These are phyloP conservation scores for Eilema griseolum DNA, from an alignment of 2,888 invertebrate genomes.

Conservation along the genomic window DNA sequence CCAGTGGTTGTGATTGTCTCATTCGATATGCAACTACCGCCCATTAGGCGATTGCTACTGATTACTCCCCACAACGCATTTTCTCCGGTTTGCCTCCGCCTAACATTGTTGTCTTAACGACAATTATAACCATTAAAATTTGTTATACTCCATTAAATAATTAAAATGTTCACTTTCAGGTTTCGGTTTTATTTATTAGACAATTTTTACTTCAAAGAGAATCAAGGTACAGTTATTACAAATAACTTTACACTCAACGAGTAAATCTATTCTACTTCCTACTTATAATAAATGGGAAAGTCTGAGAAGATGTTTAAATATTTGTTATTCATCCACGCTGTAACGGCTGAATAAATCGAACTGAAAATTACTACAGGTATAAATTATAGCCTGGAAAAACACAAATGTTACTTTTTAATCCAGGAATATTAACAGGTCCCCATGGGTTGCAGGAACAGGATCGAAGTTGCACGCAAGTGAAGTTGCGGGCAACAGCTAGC, in stretches of 20 bases:
- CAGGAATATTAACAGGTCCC: too few relatives aligned
- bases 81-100: constrained; percentile 72
- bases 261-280: background rate
- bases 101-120: constrained; percentile 74
- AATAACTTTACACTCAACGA: background rate
- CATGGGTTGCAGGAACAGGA: too few relatives aligned
- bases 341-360: too few relatives aligned
- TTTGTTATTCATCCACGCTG: too few relatives aligned
- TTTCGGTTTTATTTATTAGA: constrained; percentile 33
- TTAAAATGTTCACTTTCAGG: constrained; percentile 58
- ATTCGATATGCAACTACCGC: constrained; percentile 79
- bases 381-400: too few relatives aligned
- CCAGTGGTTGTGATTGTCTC: constrained; percentile 65
- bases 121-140: constrained; percentile 76
- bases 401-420: too few relatives aligned
- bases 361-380: too few relatives aligned
- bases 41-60: constrained; percentile 70
- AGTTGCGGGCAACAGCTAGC: too few relatives aligned
- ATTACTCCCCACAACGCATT: constrained; percentile 70
- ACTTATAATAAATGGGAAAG: too few relatives aligned
- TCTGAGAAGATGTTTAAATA: too few relatives aligned
- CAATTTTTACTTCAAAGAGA: background rate
- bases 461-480: too few relatives aligned
- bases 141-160: constrained; percentile 70
- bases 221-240: background rate